phyloP scores from a whole-genome alignment of 2,113 vertebrate genomes.

The Apaloderma vittatum region DNA sequence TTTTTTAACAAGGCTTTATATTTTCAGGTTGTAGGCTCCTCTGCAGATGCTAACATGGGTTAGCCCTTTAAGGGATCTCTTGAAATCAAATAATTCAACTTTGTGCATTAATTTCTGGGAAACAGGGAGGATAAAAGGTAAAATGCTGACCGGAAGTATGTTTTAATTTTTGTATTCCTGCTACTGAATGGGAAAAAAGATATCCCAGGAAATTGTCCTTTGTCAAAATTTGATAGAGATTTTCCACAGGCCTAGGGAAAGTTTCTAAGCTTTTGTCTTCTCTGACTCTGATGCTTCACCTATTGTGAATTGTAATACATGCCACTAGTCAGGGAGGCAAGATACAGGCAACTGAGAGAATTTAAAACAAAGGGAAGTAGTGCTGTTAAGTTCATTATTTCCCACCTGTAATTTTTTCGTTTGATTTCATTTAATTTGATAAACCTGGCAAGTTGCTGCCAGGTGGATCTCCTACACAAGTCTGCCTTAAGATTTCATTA shows the following conservation, averaged over 20 bases:
- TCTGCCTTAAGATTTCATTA: constrained; percentile 55
- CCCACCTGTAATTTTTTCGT: constrained; percentile 20
- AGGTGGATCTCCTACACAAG: constrained; percentile 62
- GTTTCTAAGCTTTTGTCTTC: neutral
- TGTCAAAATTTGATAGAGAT: neutral
- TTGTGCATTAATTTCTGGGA: neutral
- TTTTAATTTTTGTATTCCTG: neutral
- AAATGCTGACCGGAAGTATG: neutral
- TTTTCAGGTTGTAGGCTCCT: neutral
- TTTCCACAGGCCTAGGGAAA: neutral
- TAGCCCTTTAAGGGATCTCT: neutral
- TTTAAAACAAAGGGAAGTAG: constrained; percentile 30
- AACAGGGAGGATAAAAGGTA: neutral
- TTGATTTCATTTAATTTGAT: constrained; percentile 68
- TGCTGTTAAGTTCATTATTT: constrained; percentile 11
- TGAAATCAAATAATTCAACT: neutral
- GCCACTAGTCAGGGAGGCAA: neutral
- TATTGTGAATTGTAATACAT: neutral
- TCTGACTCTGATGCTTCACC: neutral
- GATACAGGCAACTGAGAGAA: neutral
- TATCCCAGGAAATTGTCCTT: neutral
- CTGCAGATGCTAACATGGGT: neutral
- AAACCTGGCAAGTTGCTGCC: constrained; percentile 51
- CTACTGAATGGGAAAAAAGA: neutral
- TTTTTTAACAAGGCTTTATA: neutral